Evolutionary conservation across 2,113 vertebrate species (phyloP).

Genomic region (Ploceus nigricollis): DNA sequence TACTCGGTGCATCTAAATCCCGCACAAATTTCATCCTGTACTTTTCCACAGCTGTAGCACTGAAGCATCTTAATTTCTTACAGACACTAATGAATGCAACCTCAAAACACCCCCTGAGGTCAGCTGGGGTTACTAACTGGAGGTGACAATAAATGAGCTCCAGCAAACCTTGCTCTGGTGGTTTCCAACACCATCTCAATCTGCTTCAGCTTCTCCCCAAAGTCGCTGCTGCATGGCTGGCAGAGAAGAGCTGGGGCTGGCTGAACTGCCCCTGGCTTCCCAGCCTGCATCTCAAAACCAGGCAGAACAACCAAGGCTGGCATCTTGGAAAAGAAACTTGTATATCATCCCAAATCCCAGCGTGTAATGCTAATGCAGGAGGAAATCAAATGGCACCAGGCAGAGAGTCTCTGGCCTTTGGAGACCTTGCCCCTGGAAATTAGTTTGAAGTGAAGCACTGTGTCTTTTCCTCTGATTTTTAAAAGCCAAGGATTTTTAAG

Average conservation of each 20-base stretch:
- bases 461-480: background rate
- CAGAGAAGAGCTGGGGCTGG: background rate
- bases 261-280: background rate
- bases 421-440: constrained; percentile 6
- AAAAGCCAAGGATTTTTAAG: background rate
- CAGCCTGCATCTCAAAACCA: background rate
- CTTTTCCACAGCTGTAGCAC: background rate
- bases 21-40: background rate
- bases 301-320: background rate
- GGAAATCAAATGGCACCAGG: background rate
- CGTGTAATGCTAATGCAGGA: background rate
- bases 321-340: background rate
- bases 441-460: background rate
- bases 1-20: background rate
- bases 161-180: background rate
- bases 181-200: background rate
- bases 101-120: background rate
- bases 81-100: background rate
- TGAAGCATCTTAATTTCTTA: background rate
- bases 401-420: background rate
- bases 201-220: background rate
- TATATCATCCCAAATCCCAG: background rate
- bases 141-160: background rate
- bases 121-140: background rate
- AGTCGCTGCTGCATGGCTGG: background rate